phyloP scores from a whole-genome alignment of 2,888 invertebrate genomes.

The Bruchidius siliquastri region DNA sequence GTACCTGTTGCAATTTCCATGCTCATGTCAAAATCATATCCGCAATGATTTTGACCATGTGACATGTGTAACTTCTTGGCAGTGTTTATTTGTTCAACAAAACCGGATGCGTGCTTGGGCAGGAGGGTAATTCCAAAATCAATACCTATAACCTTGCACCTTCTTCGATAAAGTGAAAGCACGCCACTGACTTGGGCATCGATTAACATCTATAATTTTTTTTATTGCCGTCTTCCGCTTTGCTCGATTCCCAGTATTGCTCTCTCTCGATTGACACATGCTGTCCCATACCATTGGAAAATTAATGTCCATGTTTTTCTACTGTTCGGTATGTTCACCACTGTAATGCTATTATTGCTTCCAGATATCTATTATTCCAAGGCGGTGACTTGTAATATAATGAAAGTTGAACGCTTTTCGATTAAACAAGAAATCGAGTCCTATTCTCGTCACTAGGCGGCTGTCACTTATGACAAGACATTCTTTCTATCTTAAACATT shows the following conservation, averaged over 20 bases:
- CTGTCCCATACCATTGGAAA: not conserved
- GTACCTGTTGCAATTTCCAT: too few species aligned
- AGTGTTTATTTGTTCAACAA: too few species aligned
- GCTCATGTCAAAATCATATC: too few species aligned
- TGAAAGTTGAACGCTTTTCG: not conserved
- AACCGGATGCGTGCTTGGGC: too few species aligned
- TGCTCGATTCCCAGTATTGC: constrained; percentile 10
- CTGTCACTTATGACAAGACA: too few species aligned
- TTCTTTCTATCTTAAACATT: too few species aligned
- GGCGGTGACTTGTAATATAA: not conserved
- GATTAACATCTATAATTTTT: not conserved
- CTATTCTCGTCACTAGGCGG: too few species aligned
- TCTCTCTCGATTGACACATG: not conserved
- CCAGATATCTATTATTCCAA: not conserved
- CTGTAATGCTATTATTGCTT: not conserved
- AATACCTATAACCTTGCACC: not conserved
- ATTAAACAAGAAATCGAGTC: not conserved
- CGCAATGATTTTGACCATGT: too few species aligned
- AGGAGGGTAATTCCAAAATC: too few species aligned
- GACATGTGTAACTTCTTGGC: too few species aligned
- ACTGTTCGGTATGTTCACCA: not conserved
- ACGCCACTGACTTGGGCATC: not conserved
- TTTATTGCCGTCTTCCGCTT: constrained; percentile 14
- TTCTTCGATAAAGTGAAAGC: not conserved
- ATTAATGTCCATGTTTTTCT: not conserved